Base-by-base conservation (phyloP, 1,140 invertebrate species). In the Phortica variegata region DNA sequence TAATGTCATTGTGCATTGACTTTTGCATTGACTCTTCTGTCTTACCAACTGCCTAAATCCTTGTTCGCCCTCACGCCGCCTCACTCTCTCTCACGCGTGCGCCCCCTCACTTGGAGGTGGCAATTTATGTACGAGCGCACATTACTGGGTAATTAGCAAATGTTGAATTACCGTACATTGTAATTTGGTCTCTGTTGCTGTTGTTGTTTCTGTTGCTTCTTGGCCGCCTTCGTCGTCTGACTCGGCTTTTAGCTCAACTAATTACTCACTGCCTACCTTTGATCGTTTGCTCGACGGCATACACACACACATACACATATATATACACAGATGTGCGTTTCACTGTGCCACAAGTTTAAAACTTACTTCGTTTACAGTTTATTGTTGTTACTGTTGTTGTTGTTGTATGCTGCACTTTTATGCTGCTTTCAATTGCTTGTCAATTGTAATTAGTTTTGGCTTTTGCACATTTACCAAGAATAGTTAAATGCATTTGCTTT, bases 131-230 rank as follows among this genome's bases (percentile, higher is more conserved):
- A 49, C 44, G 44, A 51, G 53, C 45, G 54, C 58, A 58, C 60
- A 54, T 57, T 52, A 52, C 37, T 43, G 47, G 58, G 57, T 58
- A 63, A 68, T 68, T 68, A 68, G 63, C 57, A 69, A 68, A 60
- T 60, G 57, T 60, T 69, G 65, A 69, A 68, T 68, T 68, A 68
- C 53, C 69, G 54, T 58, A 49, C 52, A 57, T 54, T 26, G 23
- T 26, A 63, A 60, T 55, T 58, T 47, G 10, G 63, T 53, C 36
- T 62, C 54, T 58, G 49, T 5, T 13, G 19, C 40, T 48, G 47
- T 56, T 59, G 41, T 57, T 63, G n/a, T 46, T 51, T 48, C 13
- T 47, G 49, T 42, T 41, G 36, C 17, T 12, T 49, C 31, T 49
- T 37, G 42, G 44, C 40, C 45, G 40, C 21, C 6, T 7, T 20